These are phyloP conservation scores for Tenodera sinensis DNA, from an alignment of 2,888 invertebrate genomes.

Conservation along the genomic window DNA sequence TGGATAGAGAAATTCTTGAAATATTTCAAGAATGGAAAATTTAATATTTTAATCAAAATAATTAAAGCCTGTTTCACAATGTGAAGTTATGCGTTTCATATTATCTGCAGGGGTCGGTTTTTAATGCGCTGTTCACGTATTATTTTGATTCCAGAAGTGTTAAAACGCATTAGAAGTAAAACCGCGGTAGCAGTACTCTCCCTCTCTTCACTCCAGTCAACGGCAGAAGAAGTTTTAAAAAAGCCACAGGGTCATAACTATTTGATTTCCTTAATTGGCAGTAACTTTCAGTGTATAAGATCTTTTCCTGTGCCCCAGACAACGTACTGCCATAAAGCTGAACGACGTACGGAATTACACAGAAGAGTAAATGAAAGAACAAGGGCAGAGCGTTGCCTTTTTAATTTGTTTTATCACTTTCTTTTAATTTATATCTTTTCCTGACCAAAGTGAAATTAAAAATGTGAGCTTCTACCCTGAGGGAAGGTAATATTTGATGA, in stretches of 20 bases:
- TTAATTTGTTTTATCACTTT: background rate
- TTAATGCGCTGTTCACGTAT: no score
- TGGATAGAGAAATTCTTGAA: no score
- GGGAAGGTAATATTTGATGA: background rate
- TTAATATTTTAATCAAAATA: no score
- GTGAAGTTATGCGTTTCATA: no score
- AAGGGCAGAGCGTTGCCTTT: background rate
- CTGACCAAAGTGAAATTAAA: background rate
- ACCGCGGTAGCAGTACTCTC: no score
- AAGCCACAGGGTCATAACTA: background rate
- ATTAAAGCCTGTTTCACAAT: no score
- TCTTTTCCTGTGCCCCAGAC: background rate
- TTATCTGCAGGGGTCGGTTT: no score
- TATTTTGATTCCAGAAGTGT: no score
- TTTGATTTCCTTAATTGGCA: background rate
- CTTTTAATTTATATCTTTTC: background rate
- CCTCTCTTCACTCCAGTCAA: accelerated
- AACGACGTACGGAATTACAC: background rate
- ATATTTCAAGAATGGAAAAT: no score
- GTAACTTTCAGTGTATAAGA: background rate
- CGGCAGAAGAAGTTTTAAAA: no score
- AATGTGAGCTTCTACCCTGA: background rate
- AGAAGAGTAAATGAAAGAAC: background rate
- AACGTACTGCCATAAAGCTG: background rate
- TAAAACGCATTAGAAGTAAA: no score